phyloP scores from a whole-genome alignment of 2,888 invertebrate genomes.

The Zygaena filipendulae region DNA sequence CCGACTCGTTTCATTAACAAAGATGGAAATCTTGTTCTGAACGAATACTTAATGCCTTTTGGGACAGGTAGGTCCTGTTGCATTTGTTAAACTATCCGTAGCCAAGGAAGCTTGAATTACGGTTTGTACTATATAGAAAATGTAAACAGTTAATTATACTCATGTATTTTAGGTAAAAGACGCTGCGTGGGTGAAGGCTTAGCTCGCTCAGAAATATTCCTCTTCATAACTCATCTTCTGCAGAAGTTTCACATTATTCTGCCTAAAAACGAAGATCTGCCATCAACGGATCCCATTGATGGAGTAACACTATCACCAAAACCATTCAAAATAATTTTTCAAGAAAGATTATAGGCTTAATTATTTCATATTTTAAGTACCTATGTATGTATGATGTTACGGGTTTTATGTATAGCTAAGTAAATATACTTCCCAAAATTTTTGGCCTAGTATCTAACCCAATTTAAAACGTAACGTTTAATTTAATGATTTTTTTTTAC shows the following conservation, averaged over 20 bases:
- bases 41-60: slow-evolving; percentile 49
- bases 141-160: background rate
- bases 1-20: slow-evolving; percentile 73
- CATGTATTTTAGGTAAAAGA: slow-evolving; percentile 69
- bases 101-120: background rate
- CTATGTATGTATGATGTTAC: background rate
- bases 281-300: slow-evolving; percentile 56
- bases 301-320: slow-evolving; percentile 69
- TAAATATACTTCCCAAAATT: slow-evolving; percentile 1
- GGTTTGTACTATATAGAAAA: too few relatives aligned
- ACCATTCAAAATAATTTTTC: slow-evolving; percentile 55
- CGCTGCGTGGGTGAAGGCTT: slow-evolving; percentile 85
- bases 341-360: slow-evolving; percentile 29
- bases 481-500: too few relatives aligned
- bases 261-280: slow-evolving; percentile 42
- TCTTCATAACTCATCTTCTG: slow-evolving; percentile 77
- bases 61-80: slow-evolving; percentile 57
- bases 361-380: slow-evolving; percentile 5
- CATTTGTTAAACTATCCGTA: background rate
- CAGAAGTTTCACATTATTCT: slow-evolving; percentile 70
- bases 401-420: background rate
- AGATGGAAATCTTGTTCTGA: slow-evolving; percentile 58
- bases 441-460: slow-evolving; percentile 4
- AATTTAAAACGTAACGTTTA: too few relatives aligned
- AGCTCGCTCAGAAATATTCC: slow-evolving; percentile 77